These are phyloP conservation scores for Oedothorax gibbosus DNA, from an alignment of 1,140 invertebrate genomes.

Conservation along the genomic window DNA sequence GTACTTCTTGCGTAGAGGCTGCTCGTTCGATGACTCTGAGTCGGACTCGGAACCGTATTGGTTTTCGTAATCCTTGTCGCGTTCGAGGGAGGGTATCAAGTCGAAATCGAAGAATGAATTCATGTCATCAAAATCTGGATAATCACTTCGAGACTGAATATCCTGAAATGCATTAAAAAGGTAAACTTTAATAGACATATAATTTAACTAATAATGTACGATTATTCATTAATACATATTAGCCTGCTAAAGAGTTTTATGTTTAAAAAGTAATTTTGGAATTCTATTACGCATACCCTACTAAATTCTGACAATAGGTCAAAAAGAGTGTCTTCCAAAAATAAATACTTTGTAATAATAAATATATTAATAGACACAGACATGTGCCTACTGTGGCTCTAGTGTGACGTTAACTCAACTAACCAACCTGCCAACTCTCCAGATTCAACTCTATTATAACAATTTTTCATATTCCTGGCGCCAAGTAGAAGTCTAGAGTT, in stretches of 20 bases:
- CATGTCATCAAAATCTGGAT: constrained; percentile 40
- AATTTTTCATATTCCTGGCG: too few relatives aligned
- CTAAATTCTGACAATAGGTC: neutral
- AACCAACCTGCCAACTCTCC: too few relatives aligned
- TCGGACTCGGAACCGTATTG: neutral
- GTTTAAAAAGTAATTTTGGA: neutral
- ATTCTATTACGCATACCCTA: neutral
- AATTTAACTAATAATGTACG: neutral
- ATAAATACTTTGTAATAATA: too few relatives aligned
- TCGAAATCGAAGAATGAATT: constrained; percentile 56
- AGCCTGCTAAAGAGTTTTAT: neutral
- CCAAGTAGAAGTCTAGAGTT: too few relatives aligned
- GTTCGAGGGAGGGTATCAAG: neutral
- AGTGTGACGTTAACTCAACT: too few relatives aligned
- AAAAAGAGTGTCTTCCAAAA: neutral
- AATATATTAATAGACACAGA: too few relatives aligned
- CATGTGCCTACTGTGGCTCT: too few relatives aligned
- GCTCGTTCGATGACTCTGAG: neutral
- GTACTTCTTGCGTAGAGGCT: constrained; percentile 12
- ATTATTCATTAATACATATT: neutral
- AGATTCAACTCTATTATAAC: too few relatives aligned
- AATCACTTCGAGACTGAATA: constrained; percentile 25
- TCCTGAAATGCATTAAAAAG: neutral
- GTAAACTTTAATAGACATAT: neutral
- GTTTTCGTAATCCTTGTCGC: neutral